These are phyloP conservation scores for Atherinomorus stipes DNA, from an alignment of 2,113 vertebrate species.

Conservation along the genomic window DNA sequence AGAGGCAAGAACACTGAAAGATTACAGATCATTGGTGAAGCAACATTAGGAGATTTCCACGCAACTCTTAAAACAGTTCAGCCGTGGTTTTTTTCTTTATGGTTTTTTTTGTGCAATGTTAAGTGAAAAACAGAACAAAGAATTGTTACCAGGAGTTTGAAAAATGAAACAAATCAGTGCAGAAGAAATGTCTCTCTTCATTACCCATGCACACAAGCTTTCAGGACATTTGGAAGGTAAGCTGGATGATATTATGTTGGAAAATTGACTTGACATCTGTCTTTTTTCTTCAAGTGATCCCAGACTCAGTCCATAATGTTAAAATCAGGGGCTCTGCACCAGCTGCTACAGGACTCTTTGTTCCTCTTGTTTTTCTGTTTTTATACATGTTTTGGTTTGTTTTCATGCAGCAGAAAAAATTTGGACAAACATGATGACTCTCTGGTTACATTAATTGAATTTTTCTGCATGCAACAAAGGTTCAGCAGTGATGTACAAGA, in stretches of 20 bases:
- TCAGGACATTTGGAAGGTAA: neutral
- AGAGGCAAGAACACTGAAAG: neutral
- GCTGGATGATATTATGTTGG: neutral
- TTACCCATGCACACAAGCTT: neutral
- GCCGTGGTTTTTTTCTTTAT: neutral
- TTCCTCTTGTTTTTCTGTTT: neutral
- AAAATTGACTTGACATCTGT: neutral
- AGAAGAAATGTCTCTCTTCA: too few species aligned
- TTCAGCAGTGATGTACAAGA: too few species aligned
- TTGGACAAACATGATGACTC: neutral
- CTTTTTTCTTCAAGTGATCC: neutral
- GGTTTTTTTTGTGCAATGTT: too few species aligned
- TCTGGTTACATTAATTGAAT: neutral
- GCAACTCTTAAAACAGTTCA: neutral
- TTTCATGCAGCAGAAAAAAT: neutral
- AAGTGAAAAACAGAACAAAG: neutral
- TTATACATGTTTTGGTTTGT: neutral
- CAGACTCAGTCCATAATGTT: neutral
- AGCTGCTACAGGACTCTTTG: slow-evolving; percentile 3
- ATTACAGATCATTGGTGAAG: neutral
- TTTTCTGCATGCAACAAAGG: too few species aligned
- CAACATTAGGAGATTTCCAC: neutral
- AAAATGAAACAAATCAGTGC: too few species aligned
- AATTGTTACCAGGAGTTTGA: too few species aligned
- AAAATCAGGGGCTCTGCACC: neutral